These are phyloP conservation scores for Julus scanicus DNA, from an alignment of 2,888 invertebrate genomes.

Conservation along the genomic window DNA sequence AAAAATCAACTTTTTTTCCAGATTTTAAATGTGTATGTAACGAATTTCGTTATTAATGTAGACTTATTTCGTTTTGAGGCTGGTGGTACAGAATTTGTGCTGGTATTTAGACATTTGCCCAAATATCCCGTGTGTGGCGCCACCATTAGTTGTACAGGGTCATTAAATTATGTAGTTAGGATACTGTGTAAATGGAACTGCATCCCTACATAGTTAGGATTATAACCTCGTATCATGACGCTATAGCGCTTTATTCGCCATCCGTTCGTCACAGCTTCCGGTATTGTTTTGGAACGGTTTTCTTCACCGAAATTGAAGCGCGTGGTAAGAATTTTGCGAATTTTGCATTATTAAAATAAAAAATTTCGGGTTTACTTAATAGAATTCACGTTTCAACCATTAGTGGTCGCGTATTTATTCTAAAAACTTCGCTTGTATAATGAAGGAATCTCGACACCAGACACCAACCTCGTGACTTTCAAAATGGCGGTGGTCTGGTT, in stretches of 20 bases:
- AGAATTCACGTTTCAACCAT: neutral
- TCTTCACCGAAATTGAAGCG: neutral
- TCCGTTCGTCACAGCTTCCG: neutral
- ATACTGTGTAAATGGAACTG: too few relatives aligned
- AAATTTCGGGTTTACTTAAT: neutral
- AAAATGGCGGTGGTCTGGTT: slow-evolving; percentile 2
- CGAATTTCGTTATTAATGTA: too few relatives aligned
- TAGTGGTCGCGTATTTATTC: neutral
- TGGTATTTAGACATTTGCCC: too few relatives aligned
- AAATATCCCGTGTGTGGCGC: too few relatives aligned
- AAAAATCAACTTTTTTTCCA: too few relatives aligned
- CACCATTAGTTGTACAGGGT: too few relatives aligned
- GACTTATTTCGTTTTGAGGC: too few relatives aligned
- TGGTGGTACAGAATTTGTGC: too few relatives aligned
- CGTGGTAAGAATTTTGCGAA: neutral
- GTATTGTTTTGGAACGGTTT: neutral
- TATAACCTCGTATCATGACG: neutral
- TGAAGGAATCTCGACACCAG: slow-evolving; percentile 11
- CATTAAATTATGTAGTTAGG: neutral
- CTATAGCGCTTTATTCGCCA: neutral
- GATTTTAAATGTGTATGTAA: too few relatives aligned
- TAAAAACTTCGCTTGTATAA: neutral
- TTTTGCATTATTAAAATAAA: neutral
- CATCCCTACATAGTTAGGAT: neutral
- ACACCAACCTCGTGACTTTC: neutral